Conservation (phyloP, 2,888 invertebrate species). For the Dilophus febrilis region DNA sequence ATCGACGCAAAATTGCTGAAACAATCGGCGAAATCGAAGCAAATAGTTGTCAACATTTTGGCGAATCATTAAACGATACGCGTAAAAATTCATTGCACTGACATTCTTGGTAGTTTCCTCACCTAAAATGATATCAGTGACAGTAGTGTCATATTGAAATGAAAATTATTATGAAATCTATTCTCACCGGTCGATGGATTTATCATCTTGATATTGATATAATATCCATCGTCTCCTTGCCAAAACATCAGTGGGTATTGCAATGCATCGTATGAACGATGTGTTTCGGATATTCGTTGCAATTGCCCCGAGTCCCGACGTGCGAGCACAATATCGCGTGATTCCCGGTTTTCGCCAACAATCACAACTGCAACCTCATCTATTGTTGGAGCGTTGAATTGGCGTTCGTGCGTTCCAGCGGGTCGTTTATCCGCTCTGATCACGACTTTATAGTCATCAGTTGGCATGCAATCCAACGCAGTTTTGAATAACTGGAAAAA, state of each 20-base stretch:
- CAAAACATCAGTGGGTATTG: constrained; percentile 16
- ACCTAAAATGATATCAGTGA: constrained; percentile 7
- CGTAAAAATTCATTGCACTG: constrained; percentile 1
- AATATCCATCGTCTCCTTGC: constrained; percentile 10
- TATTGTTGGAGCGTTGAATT: constrained; percentile 22
- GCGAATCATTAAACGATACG: constrained; percentile 1
- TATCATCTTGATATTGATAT: constrained; percentile 8
- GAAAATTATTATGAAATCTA: constrained; percentile 3
- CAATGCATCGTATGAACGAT: constrained; percentile 20
- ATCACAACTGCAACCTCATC: constrained; percentile 23
- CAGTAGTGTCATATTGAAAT: too few species aligned
- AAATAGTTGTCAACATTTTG: constrained; percentile 12
- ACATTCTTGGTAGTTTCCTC: constrained; percentile 7
- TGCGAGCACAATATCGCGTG: constrained; percentile 19
- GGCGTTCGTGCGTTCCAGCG: constrained; percentile 16
- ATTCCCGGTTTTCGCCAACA: constrained; percentile 18
- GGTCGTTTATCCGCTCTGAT: constrained; percentile 21
- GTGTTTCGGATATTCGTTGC: constrained; percentile 13
- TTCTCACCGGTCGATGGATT: constrained; percentile 1
- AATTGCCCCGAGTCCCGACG: constrained; percentile 11
- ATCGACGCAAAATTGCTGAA: constrained; percentile 21
- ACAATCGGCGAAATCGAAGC: constrained; percentile 14
- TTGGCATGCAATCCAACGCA: constrained; percentile 17
- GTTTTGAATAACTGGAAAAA: constrained; percentile 19
- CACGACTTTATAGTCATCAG: constrained; percentile 19